Evolutionary conservation across 92 coral and sea anemone genomes (phyloP).

Genomic region (Nematostella vectensis): DNA sequence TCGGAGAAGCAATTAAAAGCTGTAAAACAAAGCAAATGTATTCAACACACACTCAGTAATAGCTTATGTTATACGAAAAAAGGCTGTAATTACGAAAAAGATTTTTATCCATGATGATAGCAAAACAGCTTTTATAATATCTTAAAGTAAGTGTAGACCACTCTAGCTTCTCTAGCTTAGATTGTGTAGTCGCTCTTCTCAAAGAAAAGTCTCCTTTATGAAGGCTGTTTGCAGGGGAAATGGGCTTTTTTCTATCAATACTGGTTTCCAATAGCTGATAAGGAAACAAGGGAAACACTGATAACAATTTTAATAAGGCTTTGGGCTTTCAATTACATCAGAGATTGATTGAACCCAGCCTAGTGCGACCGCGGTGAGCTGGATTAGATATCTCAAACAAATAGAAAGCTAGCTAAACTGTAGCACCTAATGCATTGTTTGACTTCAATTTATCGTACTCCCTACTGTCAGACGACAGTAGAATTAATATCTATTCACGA

Average conservation of each 20-base stretch:
- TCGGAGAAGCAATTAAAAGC: slow-evolving; percentile 1
- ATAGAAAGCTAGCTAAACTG: neutral
- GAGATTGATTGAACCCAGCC: neutral
- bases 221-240: too few species aligned
- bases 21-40: neutral
- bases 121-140: too few species aligned
- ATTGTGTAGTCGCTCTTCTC: too few species aligned
- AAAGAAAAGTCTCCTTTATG: too few species aligned
- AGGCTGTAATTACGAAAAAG: too few species aligned
- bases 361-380: neutral
- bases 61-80: too few species aligned
- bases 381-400: neutral
- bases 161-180: too few species aligned
- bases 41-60: too few species aligned
- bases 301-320: neutral
- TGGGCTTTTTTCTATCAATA: neutral
- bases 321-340: neutral
- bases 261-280: neutral
- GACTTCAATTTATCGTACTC: neutral
- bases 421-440: neutral
- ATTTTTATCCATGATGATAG: too few species aligned
- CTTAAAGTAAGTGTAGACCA: too few species aligned
- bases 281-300: neutral
- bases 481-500: slow-evolving; percentile 1
- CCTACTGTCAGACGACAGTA: neutral